Evolutionary conservation across 2,113 vertebrate species (phyloP).

Genomic region (Nycticryphes semicollaris): DNA sequence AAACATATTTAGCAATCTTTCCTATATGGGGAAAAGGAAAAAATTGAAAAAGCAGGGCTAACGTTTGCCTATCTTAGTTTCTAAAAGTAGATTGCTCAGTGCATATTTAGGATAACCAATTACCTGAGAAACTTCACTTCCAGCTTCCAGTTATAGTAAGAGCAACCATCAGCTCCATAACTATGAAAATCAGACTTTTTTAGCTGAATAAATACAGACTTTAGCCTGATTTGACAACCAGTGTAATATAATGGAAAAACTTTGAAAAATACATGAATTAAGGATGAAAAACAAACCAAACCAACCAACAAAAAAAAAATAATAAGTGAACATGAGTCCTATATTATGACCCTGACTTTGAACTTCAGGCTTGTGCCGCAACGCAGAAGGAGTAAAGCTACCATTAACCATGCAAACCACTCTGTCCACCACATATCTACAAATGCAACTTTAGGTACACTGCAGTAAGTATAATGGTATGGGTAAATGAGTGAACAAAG

Average conservation of each 20-base stretch:
- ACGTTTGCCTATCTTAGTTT: background rate
- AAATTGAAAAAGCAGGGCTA: background rate
- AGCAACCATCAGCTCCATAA: background rate
- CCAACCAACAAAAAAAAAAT: background rate
- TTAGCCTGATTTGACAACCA: background rate
- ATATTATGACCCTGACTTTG: background rate
- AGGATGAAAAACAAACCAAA: background rate
- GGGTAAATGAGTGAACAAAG: constrained; percentile 66
- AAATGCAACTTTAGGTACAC: background rate
- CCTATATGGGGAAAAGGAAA: background rate
- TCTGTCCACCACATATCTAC: background rate
- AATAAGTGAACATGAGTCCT: background rate
- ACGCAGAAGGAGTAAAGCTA: background rate
- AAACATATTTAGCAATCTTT: background rate
- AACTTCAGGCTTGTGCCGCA: background rate
- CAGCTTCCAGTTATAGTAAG: background rate
- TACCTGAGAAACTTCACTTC: constrained; percentile 7
- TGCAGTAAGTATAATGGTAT: constrained; percentile 1
- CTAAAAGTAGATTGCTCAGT: background rate
- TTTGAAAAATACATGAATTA: background rate
- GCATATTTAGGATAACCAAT: background rate
- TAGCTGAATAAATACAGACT: background rate
- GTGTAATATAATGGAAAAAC: background rate
- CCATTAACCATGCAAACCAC: background rate
- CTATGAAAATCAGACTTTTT: background rate